Evolutionary conservation across 2,888 invertebrate species (phyloP), one percentile per base, ranked within the genome.

Genomic region (Nudaria mundana): DNA sequence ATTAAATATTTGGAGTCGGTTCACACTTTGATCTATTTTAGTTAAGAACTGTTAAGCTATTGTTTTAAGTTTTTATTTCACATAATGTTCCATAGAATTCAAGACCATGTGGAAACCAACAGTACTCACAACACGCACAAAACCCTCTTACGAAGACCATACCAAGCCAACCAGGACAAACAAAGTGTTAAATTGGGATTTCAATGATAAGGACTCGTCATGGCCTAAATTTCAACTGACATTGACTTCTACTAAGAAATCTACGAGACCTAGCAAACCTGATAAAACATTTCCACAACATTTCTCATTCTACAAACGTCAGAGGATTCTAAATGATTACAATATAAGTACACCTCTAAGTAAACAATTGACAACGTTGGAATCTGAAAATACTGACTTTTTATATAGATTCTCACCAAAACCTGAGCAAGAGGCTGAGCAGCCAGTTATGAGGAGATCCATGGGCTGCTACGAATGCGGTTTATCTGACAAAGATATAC

Each of bases 381-480:
- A 6, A 11, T 10, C 1, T 23, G 10, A 12, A 3, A 12, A 12
- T 11, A 25, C 24, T 3, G 24, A 25, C 12, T 25, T 11, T 12
- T 25, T 25, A 11, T 6, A 11, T 3, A 25, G 12, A 11, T 26
- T 26, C 4, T 2, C 13, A 13, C 1, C 8, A 13, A 26, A 6
- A 4, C n/a, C n/a, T 2, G 28, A 28, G 8, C 5, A 20, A 8
- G 7, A 4, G 8, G 5, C 5, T 7, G 20, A 5, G 5, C 8
- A 2, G 8, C 3, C 2, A 5, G 20, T 8, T 5, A 5, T 20
- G 2, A 20, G 20, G 5, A 20, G 23, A 15, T 15, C 32, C 2
- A 7, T 15, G 3, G 51, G 34, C 10, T 76, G 76, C 38, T 74
- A 56, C 26, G 34, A 44, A 7, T 76, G 76, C 34, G 76, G 75